A percentile compares a stretch with the other conserved stretches of the same genome.
These are phyloP conservation scores for Hydra vulgaris DNA, from an alignment of 30 jellyfish, hydroid and myxozoan species.

Conservation along the genomic window DNA sequence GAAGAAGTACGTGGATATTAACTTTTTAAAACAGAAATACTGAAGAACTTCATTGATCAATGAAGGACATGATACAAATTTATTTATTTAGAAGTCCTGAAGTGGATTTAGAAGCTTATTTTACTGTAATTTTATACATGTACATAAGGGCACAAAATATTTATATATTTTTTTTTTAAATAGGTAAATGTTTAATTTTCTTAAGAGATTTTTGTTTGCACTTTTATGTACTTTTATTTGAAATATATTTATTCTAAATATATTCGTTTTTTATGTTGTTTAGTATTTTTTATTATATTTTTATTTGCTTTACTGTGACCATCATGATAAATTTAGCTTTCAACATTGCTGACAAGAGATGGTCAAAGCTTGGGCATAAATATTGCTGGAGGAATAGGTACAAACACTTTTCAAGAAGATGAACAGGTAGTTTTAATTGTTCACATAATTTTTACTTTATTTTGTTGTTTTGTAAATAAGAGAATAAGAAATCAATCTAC, in stretches of 20 bases:
- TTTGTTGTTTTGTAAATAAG: neutral
- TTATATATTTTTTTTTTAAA: too few species aligned
- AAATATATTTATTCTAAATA: neutral
- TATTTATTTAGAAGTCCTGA: neutral
- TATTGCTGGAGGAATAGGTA: conserved; percentile 95
- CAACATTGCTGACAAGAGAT: conserved; percentile 52
- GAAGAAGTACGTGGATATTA: conserved; percentile 63
- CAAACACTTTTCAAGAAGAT: conserved; percentile 74
- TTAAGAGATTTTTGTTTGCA: neutral
- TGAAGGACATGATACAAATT: neutral
- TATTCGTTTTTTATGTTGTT: neutral
- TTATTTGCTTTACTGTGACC: neutral
- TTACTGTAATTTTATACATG: neutral
- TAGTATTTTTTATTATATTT: neutral
- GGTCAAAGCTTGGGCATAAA: conserved; percentile 79
- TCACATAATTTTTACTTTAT: neutral
- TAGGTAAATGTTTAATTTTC: neutral
- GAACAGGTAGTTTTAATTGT: conserved; percentile 68
- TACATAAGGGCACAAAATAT: neutral
- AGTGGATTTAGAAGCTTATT: conserved; percentile 5
- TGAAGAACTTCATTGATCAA: neutral
- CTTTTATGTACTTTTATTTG: neutral
- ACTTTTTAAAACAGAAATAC: neutral
- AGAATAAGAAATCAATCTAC: too few species aligned
- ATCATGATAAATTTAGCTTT: conserved; percentile 29